phyloP scores from a whole-genome alignment of 2,797 vertebrate genomes.

The Sphaeramia orbicularis region DNA sequence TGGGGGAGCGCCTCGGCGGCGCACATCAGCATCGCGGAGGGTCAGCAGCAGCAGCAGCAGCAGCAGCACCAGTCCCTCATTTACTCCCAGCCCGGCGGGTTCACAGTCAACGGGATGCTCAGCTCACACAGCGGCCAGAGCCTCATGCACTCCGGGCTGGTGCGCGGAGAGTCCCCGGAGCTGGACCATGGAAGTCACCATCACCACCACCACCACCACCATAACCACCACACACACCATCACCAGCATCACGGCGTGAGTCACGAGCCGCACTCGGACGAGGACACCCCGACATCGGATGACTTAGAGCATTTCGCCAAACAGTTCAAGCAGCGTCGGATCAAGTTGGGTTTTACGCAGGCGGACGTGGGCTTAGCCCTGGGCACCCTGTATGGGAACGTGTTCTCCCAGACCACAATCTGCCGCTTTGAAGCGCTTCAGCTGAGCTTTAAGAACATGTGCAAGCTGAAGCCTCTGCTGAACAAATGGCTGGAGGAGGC shows the following conservation, averaged over 20 bases:
- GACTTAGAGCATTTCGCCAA: conserved; percentile 96
- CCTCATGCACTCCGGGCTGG: conserved; percentile 93
- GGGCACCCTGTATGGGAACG: conserved; percentile 92
- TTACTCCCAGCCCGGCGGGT: conserved; percentile 96
- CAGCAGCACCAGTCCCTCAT: conserved; percentile 94
- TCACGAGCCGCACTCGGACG: conserved; percentile 95
- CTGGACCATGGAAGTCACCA: conserved; percentile 90
- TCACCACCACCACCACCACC: conserved; percentile 93
- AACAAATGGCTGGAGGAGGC: conserved; percentile 98
- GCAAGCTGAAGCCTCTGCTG: conserved; percentile 91
- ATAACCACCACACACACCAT: conserved; percentile 83
- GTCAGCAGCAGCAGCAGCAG: conserved; percentile 72
- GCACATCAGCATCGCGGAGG: conserved; percentile 86
- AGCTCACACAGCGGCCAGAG: conserved; percentile 89
- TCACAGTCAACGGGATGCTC: conserved; percentile 98
- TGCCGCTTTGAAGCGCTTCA: conserved; percentile 92
- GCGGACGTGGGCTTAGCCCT: conserved; percentile 93
- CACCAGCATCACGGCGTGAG: conserved; percentile 85
- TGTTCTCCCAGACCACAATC: conserved; percentile 93
- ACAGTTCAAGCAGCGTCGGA: conserved; percentile 94
- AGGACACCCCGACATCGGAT: conserved; percentile 96
- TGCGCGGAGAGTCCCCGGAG: conserved; percentile 93
- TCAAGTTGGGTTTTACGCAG: conserved; percentile 95
- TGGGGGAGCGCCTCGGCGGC: conserved; percentile 89
- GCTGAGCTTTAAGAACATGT: conserved; percentile 95